These are phyloP conservation scores for Colletes latitarsis DNA, from an alignment of 1,140 invertebrate species.

Conservation along the genomic window DNA sequence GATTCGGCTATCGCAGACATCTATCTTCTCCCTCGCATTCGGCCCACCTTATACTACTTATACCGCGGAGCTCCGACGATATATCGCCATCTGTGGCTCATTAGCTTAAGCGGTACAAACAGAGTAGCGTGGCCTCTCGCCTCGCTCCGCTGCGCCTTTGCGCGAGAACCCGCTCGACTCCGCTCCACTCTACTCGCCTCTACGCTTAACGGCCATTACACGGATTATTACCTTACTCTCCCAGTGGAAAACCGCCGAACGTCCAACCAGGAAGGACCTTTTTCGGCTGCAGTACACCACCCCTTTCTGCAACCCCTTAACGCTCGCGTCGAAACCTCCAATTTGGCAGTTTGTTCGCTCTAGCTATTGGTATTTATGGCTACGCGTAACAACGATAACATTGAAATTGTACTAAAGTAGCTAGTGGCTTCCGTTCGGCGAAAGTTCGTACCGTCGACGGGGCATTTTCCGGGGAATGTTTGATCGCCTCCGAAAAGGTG, in stretches of 20 bases:
- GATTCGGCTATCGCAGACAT: constrained; percentile 34
- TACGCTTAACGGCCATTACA: constrained; percentile 57
- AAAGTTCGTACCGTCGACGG: too few relatives aligned
- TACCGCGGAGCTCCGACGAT: constrained; percentile 15
- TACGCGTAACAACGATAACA: too few relatives aligned
- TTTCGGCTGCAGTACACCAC: too few relatives aligned
- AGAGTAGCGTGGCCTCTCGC: constrained; percentile 53
- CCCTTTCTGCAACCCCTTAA: too few relatives aligned
- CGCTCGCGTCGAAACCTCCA: too few relatives aligned
- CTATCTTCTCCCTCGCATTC: constrained; percentile 49
- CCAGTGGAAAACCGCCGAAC: too few relatives aligned
- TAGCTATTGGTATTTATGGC: too few relatives aligned
- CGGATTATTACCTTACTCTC: constrained; percentile 48
- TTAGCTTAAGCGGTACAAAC: constrained; percentile 73
- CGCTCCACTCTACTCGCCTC: constrained; percentile 17
- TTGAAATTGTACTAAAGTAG: too few relatives aligned
- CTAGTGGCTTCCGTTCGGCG: too few relatives aligned
- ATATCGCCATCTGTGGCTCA: constrained; percentile 72
- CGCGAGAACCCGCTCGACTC: constrained; percentile 8
- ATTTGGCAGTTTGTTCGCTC: too few relatives aligned
- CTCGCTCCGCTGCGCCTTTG: constrained; percentile 43
- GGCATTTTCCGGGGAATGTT: constrained; percentile 2
- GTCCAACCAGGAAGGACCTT: too few relatives aligned
- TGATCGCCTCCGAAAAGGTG: not conserved
- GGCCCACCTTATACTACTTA: constrained; percentile 42